These are phyloP conservation scores for Euplagia quadripunctaria DNA, from an alignment of 2,888 invertebrate species.

Conservation along the genomic window DNA sequence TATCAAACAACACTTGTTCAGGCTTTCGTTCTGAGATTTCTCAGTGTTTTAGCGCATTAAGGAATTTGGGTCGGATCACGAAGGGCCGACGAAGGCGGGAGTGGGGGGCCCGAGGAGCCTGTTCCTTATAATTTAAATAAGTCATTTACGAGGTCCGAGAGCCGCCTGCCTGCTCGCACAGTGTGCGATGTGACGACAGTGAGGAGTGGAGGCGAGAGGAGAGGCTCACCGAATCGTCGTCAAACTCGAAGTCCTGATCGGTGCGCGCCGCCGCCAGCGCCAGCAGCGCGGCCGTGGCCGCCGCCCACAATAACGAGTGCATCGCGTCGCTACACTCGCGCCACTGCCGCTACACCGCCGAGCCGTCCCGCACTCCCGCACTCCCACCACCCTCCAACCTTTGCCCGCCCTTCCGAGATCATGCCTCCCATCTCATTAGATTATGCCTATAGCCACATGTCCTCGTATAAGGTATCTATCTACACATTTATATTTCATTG, in stretches of 20 bases:
- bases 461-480: background rate
- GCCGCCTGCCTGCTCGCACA: background rate
- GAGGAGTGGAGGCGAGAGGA: background rate
- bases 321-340: constrained; percentile 43
- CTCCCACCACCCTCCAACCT: constrained; percentile 23
- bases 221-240: constrained; percentile 73
- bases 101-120: background rate
- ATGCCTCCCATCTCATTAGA: background rate
- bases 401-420: background rate
- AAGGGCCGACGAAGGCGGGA: background rate
- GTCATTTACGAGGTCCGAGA: background rate
- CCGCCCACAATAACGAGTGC: constrained; percentile 53
- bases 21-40: background rate
- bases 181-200: background rate
- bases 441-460: background rate
- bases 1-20: background rate
- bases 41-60: background rate
- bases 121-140: background rate
- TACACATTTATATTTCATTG: background rate
- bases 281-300: constrained; percentile 57
- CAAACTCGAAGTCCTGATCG: constrained; percentile 83
- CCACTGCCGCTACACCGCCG: constrained; percentile 47
- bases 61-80: background rate
- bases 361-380: constrained; percentile 21
- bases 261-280: constrained; percentile 59